These are phyloP conservation scores for Apamea monoglypha DNA, from an alignment of 2,888 invertebrate genomes.

Conservation along the genomic window DNA sequence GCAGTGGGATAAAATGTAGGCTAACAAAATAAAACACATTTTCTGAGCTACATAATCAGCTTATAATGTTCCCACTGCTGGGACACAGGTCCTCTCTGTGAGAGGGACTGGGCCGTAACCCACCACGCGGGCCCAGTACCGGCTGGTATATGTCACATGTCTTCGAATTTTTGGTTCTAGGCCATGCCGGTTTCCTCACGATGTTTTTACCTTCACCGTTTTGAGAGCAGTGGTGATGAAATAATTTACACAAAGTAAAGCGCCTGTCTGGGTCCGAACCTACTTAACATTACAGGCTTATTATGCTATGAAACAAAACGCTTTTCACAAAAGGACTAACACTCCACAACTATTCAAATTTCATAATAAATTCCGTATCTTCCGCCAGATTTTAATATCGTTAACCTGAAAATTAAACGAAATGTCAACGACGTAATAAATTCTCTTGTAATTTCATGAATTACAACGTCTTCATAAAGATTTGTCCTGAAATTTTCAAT, in stretches of 20 bases:
- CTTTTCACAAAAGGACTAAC: not conserved
- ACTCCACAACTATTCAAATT: slow-evolving; percentile 4
- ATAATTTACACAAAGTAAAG: too few relatives aligned
- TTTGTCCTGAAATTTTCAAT: slow-evolving; percentile 45
- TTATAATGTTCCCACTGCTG: not conserved
- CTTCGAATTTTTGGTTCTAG: not conserved
- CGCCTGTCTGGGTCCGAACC: too few relatives aligned
- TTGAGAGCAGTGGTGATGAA: not conserved
- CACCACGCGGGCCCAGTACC: not conserved
- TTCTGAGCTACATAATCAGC: not conserved
- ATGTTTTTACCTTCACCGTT: not conserved
- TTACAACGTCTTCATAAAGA: slow-evolving; percentile 42
- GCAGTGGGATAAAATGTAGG: too few relatives aligned
- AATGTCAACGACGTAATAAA: slow-evolving; percentile 35
- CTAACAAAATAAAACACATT: not conserved
- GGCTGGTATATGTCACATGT: not conserved
- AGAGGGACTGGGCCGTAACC: not conserved
- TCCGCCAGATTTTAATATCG: slow-evolving; percentile 22
- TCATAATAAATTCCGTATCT: slow-evolving; percentile 32
- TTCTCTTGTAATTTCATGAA: slow-evolving; percentile 40
- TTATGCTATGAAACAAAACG: not conserved
- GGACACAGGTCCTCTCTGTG: not conserved
- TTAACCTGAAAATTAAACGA: slow-evolving; percentile 43
- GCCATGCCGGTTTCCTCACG: too few relatives aligned
- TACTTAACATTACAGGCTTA: too few relatives aligned